Evolutionary conservation across 2,888 invertebrate species (phyloP), one percentile per base, ranked within the genome.

Genomic region (Megamerina dolium): DNA sequence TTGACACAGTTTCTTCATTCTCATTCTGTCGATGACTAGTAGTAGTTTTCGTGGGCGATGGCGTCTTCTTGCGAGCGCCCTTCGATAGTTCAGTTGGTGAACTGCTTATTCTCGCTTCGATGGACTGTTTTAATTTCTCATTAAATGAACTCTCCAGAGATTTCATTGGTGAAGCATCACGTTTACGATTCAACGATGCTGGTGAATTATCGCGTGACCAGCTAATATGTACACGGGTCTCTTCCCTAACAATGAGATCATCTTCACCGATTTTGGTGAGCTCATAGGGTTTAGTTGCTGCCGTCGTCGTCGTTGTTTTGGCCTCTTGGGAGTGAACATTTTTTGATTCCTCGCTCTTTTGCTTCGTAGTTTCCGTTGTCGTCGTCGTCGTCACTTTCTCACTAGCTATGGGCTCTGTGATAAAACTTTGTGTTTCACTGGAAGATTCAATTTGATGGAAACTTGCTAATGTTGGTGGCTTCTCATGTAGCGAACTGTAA

Each of bases 151-250:
- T 41, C 44, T 12, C 44, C 34, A 18, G 17, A 8, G 34, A 49
- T 26, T 21, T 47, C 10, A 27, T 16, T 1, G 36, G 43, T 18
- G 37, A 20, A 8, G 21, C 30, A 14, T 18, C 32, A 2, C 5
- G 20, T 10, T 9, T 23, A 16, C 12, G 19, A 12, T 8, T 9
- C n/a, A n/a, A 8, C 2, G 68, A 66, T 0, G 64, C 67, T 27
- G 67, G 67, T 3, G 67, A 68, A n/a, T 59, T 61, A 45, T 68
- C 70, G 14, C 70, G 58, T 0, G 70, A 69, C 67, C 67, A 68
- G 40, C 66, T 66, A 13, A 68, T 67, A 46, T 66, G 61, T 3
- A 68, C 68, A 6, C 66, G 59, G 30, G 56, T 68, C 55, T 69
- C 70, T 50, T 68, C 70, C 16, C 62, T 61, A 23, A 68, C 68